phyloP scores from a whole-genome alignment of 2,113 vertebrate genomes.

The Myotis yumanensis region DNA sequence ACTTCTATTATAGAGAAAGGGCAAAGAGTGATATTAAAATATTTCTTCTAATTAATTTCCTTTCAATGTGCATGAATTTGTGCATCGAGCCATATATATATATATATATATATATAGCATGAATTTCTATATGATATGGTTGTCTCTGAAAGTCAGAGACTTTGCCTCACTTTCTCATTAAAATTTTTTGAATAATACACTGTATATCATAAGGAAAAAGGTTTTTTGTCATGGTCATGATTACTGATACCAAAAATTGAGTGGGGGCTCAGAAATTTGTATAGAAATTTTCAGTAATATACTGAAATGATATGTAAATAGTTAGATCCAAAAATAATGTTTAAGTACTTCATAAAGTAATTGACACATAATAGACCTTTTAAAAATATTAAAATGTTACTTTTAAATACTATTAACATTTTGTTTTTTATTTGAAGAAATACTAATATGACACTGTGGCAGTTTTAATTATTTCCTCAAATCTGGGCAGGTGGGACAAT shows the following conservation, averaged over 20 bases:
- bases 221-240: not conserved
- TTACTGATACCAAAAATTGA: not conserved
- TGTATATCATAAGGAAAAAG: not conserved
- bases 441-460: not conserved
- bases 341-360: not conserved
- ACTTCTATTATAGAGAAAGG: no score
- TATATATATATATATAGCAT: not conserved
- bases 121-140: not conserved
- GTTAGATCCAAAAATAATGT: not conserved
- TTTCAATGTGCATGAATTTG: no score
- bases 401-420: not conserved
- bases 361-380: not conserved
- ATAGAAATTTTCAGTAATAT: not conserved
- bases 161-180: not conserved
- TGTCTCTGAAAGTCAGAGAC: not conserved
- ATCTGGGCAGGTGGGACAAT: not conserved
- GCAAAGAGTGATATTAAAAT: no score
- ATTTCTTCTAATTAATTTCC: no score
- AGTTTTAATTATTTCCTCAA: not conserved
- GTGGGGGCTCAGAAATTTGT: not conserved
- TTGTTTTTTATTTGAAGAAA: slow-evolving; percentile 12
- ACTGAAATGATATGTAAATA: not conserved
- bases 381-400: not conserved
- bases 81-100: not conserved
- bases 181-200: not conserved